Evolutionary conservation across 30 jellyfish, hydroid and myxozoan species (phyloP).

Genomic region (Hydra vulgaris): DNA sequence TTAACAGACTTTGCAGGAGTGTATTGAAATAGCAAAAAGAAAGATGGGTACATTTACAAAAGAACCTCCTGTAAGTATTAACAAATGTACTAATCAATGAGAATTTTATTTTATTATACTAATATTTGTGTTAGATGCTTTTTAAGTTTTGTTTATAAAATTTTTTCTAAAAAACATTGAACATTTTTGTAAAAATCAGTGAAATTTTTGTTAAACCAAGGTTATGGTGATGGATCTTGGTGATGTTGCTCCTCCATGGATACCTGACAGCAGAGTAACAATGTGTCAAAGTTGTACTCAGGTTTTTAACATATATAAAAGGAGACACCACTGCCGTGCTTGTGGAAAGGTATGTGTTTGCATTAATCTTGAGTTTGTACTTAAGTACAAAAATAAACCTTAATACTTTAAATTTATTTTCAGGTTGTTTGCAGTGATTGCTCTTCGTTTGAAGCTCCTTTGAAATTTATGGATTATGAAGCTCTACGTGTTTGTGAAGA

Average conservation of each 20-base stretch:
- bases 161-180: too few species aligned
- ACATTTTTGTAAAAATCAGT: background rate
- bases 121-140: too few species aligned
- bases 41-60: slow-evolving; percentile 54
- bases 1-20: slow-evolving; percentile 58
- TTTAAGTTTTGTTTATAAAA: too few species aligned
- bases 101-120: too few species aligned
- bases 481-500: slow-evolving; percentile 83
- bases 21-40: slow-evolving; percentile 57
- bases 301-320: slow-evolving; percentile 52
- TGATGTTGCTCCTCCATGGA: slow-evolving; percentile 84
- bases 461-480: slow-evolving; percentile 53
- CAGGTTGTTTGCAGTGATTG: slow-evolving; percentile 86
- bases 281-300: slow-evolving; percentile 71
- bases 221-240: slow-evolving; percentile 43
- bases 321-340: slow-evolving; percentile 93
- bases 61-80: slow-evolving; percentile 2
- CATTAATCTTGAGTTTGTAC: background rate
- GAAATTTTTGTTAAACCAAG: background rate
- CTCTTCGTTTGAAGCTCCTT: slow-evolving; percentile 89
- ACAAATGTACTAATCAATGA: background rate
- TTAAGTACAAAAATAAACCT: background rate
- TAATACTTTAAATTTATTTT: background rate
- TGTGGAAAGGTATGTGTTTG: slow-evolving; percentile 87
- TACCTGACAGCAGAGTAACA: slow-evolving; percentile 93